These are phyloP conservation scores for Xanthorhoe designata DNA, from an alignment of 2,888 invertebrate species.

Conservation along the genomic window DNA sequence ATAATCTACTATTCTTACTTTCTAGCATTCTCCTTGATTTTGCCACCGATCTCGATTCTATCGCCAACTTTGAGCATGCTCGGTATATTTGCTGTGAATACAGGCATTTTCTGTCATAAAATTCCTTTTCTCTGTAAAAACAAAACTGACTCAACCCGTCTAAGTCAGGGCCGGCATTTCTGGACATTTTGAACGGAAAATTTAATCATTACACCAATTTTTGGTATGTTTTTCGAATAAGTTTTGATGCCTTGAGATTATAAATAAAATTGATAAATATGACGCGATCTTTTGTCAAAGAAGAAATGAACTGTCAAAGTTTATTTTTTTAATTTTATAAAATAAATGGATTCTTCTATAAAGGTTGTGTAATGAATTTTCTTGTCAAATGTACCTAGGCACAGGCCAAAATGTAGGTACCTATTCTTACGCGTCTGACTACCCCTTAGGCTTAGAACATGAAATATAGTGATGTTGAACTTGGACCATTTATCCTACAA, in stretches of 20 bases:
- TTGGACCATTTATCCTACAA: too few species aligned
- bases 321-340: background rate
- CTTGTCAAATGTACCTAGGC: too few species aligned
- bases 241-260: conserved; percentile 12
- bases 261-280: background rate
- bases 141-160: conserved; percentile 52
- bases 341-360: background rate
- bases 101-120: conserved; percentile 66
- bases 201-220: conserved; percentile 73
- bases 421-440: too few species aligned
- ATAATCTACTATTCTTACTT: conserved; percentile 67
- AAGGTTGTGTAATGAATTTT: background rate
- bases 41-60: conserved; percentile 79
- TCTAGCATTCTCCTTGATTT: conserved; percentile 79
- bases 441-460: too few species aligned
- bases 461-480: too few species aligned
- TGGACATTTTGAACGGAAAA: conserved; percentile 77
- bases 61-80: conserved; percentile 73
- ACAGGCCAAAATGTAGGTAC: too few species aligned
- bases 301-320: conserved; percentile 1
- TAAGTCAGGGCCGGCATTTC: conserved; percentile 60
- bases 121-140: background rate
- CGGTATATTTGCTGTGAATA: conserved; percentile 79
- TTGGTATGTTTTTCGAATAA: conserved; percentile 35
- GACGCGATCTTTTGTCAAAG: conserved; percentile 8